Evolutionary conservation across 2,113 vertebrate species (phyloP).

Genomic region (Hypocryptadius cinnamomeus): DNA sequence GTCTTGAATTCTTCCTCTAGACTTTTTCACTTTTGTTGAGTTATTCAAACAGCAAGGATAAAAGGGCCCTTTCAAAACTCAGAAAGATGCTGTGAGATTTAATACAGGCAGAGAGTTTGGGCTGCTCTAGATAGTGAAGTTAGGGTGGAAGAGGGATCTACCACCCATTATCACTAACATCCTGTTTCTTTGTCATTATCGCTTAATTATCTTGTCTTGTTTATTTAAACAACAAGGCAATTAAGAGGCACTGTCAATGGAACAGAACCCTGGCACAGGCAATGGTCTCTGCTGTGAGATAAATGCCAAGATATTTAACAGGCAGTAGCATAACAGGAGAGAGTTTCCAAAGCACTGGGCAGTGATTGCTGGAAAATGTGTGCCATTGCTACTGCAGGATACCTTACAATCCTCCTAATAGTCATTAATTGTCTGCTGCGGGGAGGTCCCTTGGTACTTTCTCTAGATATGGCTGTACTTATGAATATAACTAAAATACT

Average conservation of each 20-base stretch:
- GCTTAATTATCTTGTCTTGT: conserved; percentile 65
- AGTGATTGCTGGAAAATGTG: background rate
- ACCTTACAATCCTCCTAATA: background rate
- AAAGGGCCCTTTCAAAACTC: background rate
- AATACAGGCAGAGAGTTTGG: background rate
- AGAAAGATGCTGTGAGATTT: background rate
- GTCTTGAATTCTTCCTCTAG: background rate
- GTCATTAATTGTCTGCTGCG: background rate
- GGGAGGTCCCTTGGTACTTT: background rate
- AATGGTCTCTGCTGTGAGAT: conserved; percentile 52
- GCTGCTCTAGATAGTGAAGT: background rate
- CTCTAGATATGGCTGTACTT: background rate
- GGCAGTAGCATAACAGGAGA: conserved; percentile 11
- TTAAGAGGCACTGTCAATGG: conserved; percentile 61
- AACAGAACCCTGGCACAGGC: conserved; percentile 53
- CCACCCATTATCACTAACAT: conserved; percentile 24
- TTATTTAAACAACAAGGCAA: conserved; percentile 64
- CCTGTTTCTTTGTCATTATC: conserved; percentile 52
- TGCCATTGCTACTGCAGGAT: background rate
- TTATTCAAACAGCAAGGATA: background rate
- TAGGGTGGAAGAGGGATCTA: background rate
- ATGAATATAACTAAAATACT: background rate
- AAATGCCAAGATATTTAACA: conserved; percentile 59
- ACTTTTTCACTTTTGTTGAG: background rate
- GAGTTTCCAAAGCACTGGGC: conserved; percentile 33